phyloP scores from a whole-genome alignment of 2,888 invertebrate species.

The Graphium colonna region DNA sequence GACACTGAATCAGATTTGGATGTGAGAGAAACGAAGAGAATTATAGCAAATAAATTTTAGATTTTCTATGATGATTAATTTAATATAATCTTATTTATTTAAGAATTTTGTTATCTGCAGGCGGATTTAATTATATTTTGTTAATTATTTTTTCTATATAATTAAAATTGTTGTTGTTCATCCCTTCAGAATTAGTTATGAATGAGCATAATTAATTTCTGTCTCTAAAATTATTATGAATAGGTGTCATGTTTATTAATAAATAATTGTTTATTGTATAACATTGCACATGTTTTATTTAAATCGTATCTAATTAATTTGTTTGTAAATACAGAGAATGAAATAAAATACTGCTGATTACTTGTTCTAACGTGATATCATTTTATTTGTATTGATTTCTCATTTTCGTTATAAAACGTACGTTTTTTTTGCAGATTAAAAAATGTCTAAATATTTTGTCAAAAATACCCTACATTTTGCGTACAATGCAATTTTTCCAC shows the following conservation, averaged over 20 bases:
- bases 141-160: constrained; percentile 6
- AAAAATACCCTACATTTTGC: no score
- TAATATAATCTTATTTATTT: neutral
- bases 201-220: constrained; percentile 38
- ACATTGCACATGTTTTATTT: constrained; percentile 16
- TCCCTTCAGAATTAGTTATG: constrained; percentile 35
- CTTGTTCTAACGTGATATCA: no score
- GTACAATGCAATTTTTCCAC: no score
- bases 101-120: constrained; percentile 13
- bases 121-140: constrained; percentile 12
- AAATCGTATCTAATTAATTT: no score
- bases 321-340: no score
- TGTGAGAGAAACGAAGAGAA: constrained; percentile 42
- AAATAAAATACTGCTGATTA: no score
- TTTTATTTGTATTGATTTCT: no score
- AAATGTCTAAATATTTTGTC: no score
- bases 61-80: neutral
- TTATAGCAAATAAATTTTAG: constrained; percentile 31
- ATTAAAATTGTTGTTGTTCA: no score
- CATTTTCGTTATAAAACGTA: no score
- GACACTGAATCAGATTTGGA: constrained; percentile 65
- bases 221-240: constrained; percentile 18
- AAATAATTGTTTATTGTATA: constrained; percentile 3
- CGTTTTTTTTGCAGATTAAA: no score
- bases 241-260: constrained; percentile 13